Conservation (phyloP, 2,888 invertebrate genomes). For the Dicyrtomina minuta region DNA sequence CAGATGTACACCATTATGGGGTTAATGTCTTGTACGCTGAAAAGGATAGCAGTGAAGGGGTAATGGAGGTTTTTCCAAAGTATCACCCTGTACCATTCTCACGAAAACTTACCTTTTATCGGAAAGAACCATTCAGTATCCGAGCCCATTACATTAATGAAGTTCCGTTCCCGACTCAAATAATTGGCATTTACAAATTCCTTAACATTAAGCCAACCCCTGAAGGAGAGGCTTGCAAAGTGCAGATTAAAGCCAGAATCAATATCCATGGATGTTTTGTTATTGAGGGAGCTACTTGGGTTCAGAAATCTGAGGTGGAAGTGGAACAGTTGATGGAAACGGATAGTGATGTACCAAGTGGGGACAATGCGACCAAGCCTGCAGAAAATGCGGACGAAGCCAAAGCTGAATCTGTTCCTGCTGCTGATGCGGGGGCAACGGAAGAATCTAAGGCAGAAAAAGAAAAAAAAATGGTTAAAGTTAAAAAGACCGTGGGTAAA, state of each 20-base stretch:
- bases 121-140: conserved; percentile 83
- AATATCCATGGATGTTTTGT: conserved; percentile 87
- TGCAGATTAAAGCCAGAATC: conserved; percentile 92
- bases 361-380: conserved; percentile 31
- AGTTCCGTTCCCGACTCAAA: conserved; percentile 73
- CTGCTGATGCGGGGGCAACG: conserved; percentile 23
- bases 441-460: conserved; percentile 32
- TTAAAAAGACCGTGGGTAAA: conserved; percentile 58
- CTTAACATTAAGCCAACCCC: conserved; percentile 78
- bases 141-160: conserved; percentile 76
- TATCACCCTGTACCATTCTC: conserved; percentile 91
- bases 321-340: conserved; percentile 55
- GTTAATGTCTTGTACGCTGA: conserved; percentile 82
- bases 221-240: conserved; percentile 89
- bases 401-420: conserved; percentile 61
- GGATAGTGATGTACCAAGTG: conserved; percentile 34
- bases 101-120: conserved; percentile 89
- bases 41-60: conserved; percentile 64
- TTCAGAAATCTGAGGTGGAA: conserved; percentile 69
- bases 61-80: conserved; percentile 86
- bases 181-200: conserved; percentile 68
- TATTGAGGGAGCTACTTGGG: conserved; percentile 51
- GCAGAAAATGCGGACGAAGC: conserved; percentile 59
- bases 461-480: conserved; percentile 54
- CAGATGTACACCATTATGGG: conserved; percentile 88